Evolutionary conservation across 2,888 invertebrate genomes (phyloP), one percentile per base, ranked within the genome.

Genomic region (Cephus rjabovi): DNA sequence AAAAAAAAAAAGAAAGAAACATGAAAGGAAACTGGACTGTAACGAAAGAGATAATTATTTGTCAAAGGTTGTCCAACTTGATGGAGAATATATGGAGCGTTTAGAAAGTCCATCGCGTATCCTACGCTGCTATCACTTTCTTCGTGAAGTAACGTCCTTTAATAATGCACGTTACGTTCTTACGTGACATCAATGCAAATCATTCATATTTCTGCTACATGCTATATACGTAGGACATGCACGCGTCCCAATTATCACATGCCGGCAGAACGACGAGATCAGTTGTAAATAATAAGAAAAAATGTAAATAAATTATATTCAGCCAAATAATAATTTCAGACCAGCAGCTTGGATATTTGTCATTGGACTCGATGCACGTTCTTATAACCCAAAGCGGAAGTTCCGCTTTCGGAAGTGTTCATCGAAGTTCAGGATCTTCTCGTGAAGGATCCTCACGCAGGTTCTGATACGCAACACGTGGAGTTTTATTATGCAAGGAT

Each of bases 61-160:
- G 33, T 33, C 23, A 34, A 71, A 71, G 70, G 31, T 71, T 71
- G 31, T 34, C 33, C 34, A 34, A 74, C 35, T 34, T 35, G 74
- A 74, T 34, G 12, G 37, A 56, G 56, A 56, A 35, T 34, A 74
- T 74, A 74, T 31, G 71, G 71, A 71, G 34, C 37, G 74, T 34
- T 40, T 74, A 74, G 74, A 74, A 74, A 74, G 74, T 74, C 35
- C 34, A 35, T 34, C 74, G 35, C n/a, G 74, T 34, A 34, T 34
- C 37, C 4, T 34, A 34, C 74, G 74, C 15, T 74, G 74, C 74
- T 40, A 35, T 74, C 74, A 34, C 74, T 74, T 74, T 74, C 74
- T 74, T 74, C 74, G 74, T 74, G 34, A 71, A 71, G 71, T 71
- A 71, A 71, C 71, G 31, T 31, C 71, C 31, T 71, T 71, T 71